A percentile compares a stretch with the other conserved stretches of the same genome.
These are phyloP conservation scores for Chaenocephalus aceratus DNA, from an alignment of 2,113 vertebrate genomes.

Conservation along the genomic window DNA sequence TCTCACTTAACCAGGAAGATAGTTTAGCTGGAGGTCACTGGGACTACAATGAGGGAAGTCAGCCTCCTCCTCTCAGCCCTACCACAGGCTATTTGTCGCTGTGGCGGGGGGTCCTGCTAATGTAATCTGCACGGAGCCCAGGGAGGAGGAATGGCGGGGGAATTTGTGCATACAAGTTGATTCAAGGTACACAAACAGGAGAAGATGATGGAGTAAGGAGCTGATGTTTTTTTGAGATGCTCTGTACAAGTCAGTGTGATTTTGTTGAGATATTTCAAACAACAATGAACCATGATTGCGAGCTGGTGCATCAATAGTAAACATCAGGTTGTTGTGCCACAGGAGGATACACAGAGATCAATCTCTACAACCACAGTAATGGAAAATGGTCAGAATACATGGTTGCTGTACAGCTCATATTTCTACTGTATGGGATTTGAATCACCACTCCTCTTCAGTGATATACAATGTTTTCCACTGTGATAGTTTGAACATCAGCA, in stretches of 20 bases:
- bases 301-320: slow-evolving; percentile 22
- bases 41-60: slow-evolving; percentile 27
- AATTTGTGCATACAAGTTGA: neutral
- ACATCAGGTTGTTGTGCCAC: slow-evolving; percentile 15
- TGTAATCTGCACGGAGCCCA: slow-evolving; percentile 16
- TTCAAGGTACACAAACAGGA: slow-evolving; percentile 7
- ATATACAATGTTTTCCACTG: neutral
- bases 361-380: slow-evolving; percentile 13
- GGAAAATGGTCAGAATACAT: neutral
- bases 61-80: slow-evolving; percentile 8
- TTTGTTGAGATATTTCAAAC: slow-evolving; percentile 6
- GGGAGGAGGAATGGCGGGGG: neutral
- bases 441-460: neutral
- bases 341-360: neutral
- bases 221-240: slow-evolving; percentile 14
- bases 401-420: neutral
- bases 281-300: neutral
- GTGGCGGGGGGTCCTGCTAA: slow-evolving; percentile 7
- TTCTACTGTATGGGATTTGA: slow-evolving; percentile 8
- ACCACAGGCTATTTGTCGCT: slow-evolving; percentile 14
- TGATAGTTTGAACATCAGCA: slow-evolving; percentile 11
- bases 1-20: slow-evolving; percentile 60
- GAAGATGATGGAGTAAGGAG: neutral
- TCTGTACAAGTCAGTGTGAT: slow-evolving; percentile 5
- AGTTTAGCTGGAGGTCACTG: slow-evolving; percentile 67